Evolutionary conservation across 2,888 invertebrate species (phyloP), one percentile per base, ranked within the genome.

Genomic region (Cyaniris semiargus): DNA sequence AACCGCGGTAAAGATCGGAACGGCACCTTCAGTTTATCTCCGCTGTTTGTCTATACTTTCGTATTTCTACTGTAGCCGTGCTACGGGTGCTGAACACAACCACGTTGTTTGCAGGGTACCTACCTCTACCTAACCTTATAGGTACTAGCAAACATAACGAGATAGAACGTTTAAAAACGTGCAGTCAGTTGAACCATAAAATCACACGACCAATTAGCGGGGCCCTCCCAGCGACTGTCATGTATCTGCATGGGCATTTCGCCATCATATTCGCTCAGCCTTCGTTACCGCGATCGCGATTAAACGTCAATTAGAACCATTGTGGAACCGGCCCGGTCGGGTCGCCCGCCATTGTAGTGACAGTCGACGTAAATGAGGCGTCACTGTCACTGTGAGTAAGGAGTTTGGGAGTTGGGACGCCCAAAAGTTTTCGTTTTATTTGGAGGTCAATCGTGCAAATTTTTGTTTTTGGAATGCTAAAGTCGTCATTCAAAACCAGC

Each of bases 251-350:
- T 44, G 44, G 75, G 48, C 66, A 74, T 76, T 78, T 78, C 76
- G 77, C 72, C 77, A 76, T 76, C 77, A 79, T 77, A 77, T 76
- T 75, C 44, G 48, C 77, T 70, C 34, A 85, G 85, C 85, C 86
- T 88, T 89, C 88, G 88, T 88, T 89, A 89, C 85, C 76, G 75
- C 80, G 82, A 89, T 89, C 90, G 86, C 88, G 90, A 91, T 90
- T 89, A 88, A 86, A 89, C 89, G 91, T 91, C 91, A 91, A 90
- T 91, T 91, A 90, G 87, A 87, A 80, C 86, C 87, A 90, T 91
- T 91, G 91, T 91, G 90, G 89, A 87, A 84, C 85, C 83, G 82
- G 84, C 86, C 86, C 83, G 84, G 83, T 82, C 85, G 84, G 83
- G 86, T 86, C 82, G 83, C 81, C 81, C 82, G 82, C 83, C 82